Percentiles rank a stretch among this genome's conserved stretches.
Conservation (phyloP, 2,797 vertebrate species). For the Micromesistius poutassou region DNA sequence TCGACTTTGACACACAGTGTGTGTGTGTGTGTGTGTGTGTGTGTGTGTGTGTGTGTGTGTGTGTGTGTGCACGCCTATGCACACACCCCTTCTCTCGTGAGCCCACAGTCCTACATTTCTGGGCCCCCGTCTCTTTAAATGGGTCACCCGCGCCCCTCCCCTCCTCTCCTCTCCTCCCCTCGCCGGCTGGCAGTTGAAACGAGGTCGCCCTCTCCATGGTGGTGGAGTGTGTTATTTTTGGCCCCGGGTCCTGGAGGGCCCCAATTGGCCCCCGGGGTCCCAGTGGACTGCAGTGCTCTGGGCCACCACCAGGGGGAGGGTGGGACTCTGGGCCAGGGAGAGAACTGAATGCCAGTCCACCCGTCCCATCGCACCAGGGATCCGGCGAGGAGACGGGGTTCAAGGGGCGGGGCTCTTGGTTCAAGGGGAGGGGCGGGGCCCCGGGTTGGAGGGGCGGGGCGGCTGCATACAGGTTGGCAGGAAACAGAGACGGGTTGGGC, state of each 20-base stretch:
- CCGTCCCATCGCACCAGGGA: too few species aligned
- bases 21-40: too few species aligned
- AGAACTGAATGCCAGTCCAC: not conserved
- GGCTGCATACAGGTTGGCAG: too few species aligned
- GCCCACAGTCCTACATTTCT: slow-evolving; percentile 65
- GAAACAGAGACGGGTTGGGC: too few species aligned
- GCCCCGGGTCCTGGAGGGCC: slow-evolving; percentile 77
- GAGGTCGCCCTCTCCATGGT: slow-evolving; percentile 75
- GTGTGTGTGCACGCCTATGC: slow-evolving; percentile 7
- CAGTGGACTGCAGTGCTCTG: slow-evolving; percentile 64
- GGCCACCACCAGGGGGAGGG: slow-evolving; percentile 64
- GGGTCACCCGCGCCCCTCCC: slow-evolving; percentile 58
- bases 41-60: too few species aligned
- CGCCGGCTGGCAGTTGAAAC: slow-evolving; percentile 74
- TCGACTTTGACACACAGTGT: not conserved
- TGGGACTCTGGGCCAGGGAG: not conserved
- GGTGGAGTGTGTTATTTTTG: slow-evolving; percentile 80
- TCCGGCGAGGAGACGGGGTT: not conserved
- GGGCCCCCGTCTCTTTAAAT: slow-evolving; percentile 63
- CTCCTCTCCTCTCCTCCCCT: slow-evolving; percentile 59
- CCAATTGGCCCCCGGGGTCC: slow-evolving; percentile 72
- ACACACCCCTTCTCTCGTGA: slow-evolving; percentile 26
- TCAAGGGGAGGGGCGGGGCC: not conserved
- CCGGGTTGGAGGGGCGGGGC: too few species aligned
- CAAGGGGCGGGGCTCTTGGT: too few species aligned